phyloP scores from a whole-genome alignment of 2,888 invertebrate species.

The Dynastes grantii region DNA sequence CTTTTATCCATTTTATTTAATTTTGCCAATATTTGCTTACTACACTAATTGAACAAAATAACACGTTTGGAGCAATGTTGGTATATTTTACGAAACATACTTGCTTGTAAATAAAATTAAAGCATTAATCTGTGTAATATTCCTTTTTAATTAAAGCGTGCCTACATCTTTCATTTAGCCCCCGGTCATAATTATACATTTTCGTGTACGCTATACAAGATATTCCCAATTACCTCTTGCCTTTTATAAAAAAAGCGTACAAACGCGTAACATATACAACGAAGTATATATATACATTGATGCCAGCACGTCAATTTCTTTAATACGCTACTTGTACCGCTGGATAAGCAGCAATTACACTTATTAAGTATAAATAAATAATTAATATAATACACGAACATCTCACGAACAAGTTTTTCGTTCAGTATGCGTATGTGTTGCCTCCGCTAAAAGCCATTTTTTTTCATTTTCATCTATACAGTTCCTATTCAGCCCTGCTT shows the following conservation, averaged over 20 bases:
- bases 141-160: slow-evolving; percentile 10
- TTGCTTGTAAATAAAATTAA: not conserved
- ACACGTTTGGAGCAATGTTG: no score
- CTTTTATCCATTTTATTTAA: no score
- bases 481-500: not conserved
- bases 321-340: slow-evolving; percentile 9
- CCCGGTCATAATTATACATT: slow-evolving; percentile 16
- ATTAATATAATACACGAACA: slow-evolving; percentile 21
- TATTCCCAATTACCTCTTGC: not conserved
- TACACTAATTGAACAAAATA: no score
- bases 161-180: slow-evolving; percentile 8
- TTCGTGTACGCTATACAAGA: not conserved
- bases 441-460: not conserved
- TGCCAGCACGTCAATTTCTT: not conserved
- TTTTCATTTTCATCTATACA: no score
- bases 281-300: slow-evolving; percentile 5
- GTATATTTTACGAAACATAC: not conserved
- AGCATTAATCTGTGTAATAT: not conserved
- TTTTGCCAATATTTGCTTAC: no score
- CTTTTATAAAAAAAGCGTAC: not conserved
- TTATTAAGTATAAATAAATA: slow-evolving; percentile 42
- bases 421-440: not conserved
- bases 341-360: slow-evolving; percentile 12
- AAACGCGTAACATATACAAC: not conserved
- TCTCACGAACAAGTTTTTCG: slow-evolving; percentile 2